Conservation (phyloP, 2,113 vertebrate genomes). For the Scalopus aquaticus region DNA sequence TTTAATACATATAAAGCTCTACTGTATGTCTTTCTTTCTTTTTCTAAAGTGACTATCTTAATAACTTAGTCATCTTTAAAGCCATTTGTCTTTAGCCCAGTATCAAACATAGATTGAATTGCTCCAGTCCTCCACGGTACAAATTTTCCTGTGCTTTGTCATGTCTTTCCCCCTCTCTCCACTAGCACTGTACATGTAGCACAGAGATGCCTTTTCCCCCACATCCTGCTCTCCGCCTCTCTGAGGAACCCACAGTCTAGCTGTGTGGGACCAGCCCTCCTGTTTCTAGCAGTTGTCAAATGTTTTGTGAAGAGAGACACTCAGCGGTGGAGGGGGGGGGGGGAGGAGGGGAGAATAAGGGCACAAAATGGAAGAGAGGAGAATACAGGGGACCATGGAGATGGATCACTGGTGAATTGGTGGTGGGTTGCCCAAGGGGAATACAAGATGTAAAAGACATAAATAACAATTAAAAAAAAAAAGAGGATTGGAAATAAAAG, state of each 20-base stretch:
- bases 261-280: background rate
- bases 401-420: too few relatives aligned
- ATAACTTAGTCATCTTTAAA: background rate
- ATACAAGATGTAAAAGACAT: too few relatives aligned
- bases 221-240: background rate
- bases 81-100: background rate
- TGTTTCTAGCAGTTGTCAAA: background rate
- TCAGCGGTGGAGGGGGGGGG: too few relatives aligned
- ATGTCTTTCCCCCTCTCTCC: background rate
- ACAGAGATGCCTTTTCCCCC: background rate
- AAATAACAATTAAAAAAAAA: too few relatives aligned
- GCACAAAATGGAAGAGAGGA: too few relatives aligned
- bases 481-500: background rate
- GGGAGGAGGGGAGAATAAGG: too few relatives aligned
- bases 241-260: background rate
- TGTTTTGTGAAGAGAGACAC: background rate
- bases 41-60: background rate
- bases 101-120: background rate
- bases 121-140: background rate
- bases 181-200: background rate
- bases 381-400: too few relatives aligned
- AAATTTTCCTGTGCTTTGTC: background rate
- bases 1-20: background rate
- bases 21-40: background rate
- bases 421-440: too few relatives aligned